phyloP scores from a whole-genome alignment of 2,888 invertebrate genomes.

The Busseola fusca region DNA sequence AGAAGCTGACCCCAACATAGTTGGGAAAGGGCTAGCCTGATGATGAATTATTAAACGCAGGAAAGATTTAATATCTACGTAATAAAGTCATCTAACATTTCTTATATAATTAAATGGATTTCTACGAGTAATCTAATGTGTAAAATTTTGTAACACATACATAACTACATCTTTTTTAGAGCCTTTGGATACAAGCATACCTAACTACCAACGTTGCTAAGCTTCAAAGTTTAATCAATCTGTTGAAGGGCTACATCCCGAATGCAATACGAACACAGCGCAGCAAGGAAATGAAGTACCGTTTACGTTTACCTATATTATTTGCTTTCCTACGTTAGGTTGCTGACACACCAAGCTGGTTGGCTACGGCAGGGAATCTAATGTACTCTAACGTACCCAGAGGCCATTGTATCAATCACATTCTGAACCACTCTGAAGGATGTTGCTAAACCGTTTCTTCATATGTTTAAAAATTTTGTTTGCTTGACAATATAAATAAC shows the following conservation, averaged over 20 bases:
- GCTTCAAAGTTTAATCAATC: constrained; percentile 37
- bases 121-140: too few relatives aligned
- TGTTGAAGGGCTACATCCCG: constrained; percentile 28
- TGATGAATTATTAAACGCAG: neutral
- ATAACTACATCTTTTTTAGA: neutral
- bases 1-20: too few relatives aligned
- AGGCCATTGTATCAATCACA: too few relatives aligned
- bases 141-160: neutral
- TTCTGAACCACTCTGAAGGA: too few relatives aligned
- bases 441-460: too few relatives aligned
- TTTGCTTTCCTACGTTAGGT: constrained; percentile 33
- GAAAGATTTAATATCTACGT: too few relatives aligned
- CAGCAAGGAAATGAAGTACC: constrained; percentile 70
- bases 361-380: neutral
- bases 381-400: too few relatives aligned
- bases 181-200: neutral
- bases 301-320: constrained; percentile 60
- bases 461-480: too few relatives aligned
- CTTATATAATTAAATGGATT: neutral
- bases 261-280: constrained; percentile 53
- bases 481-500: too few relatives aligned
- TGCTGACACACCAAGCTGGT: constrained; percentile 20
- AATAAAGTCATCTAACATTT: neutral
- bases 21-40: too few relatives aligned
- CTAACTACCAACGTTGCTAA: neutral